These are phyloP conservation scores for Hyalella azteca DNA, from an alignment of 2,888 invertebrate species.

Conservation along the genomic window DNA sequence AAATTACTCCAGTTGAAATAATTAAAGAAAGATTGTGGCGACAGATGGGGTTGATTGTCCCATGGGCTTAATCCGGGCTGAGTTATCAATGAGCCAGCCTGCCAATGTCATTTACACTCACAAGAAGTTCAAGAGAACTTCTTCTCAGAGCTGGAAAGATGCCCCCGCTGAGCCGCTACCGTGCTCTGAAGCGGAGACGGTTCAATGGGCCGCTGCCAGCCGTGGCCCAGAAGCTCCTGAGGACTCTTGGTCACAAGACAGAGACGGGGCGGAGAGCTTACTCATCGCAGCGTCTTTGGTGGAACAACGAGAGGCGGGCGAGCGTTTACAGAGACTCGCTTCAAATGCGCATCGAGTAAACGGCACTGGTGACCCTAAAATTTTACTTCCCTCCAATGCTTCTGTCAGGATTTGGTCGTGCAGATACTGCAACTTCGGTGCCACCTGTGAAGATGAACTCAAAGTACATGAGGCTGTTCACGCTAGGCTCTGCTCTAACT, in stretches of 20 bases:
- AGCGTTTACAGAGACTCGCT: neutral
- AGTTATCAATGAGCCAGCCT: conserved; percentile 55
- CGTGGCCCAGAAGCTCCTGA: neutral
- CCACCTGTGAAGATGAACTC: neutral
- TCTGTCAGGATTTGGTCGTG: conserved; percentile 6
- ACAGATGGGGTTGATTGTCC: conserved; percentile 10
- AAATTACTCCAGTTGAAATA: too few relatives aligned
- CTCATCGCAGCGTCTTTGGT: conserved; percentile 4
- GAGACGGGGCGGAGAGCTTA: neutral
- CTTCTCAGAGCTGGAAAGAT: conserved; percentile 48
- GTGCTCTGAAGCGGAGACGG: neutral
- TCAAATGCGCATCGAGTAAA: neutral
- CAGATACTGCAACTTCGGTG: conserved; percentile 12
- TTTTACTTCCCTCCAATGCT: neutral
- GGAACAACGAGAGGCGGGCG: conserved; percentile 5
- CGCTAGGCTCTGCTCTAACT: neutral
- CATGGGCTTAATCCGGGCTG: conserved; percentile 3
- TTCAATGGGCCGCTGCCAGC: neutral
- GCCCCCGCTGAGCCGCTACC: neutral
- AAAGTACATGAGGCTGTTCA: neutral
- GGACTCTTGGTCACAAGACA: neutral
- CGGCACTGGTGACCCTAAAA: neutral
- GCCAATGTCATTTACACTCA: conserved; percentile 57
- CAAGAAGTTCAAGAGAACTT: conserved; percentile 58
- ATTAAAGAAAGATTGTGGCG: too few relatives aligned